Conservation (phyloP, 2,113 vertebrate species). For the Phycodurus eques region DNA sequence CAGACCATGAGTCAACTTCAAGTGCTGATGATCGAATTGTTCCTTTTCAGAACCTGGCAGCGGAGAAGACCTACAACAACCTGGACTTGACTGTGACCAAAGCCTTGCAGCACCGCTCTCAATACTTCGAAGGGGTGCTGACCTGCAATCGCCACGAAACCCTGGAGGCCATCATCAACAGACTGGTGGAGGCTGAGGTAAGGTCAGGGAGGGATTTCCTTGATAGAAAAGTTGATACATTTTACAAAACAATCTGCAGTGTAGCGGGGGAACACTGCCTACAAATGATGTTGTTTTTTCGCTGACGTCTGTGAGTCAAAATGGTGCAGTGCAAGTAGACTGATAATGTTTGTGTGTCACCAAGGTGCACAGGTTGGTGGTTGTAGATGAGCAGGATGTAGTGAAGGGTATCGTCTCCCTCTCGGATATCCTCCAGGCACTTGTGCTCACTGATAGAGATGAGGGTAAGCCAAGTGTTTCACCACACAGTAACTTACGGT, state of each 20-base stretch:
- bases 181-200: slow-evolving; percentile 96
- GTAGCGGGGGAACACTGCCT: too few species aligned
- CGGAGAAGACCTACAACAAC: slow-evolving; percentile 98
- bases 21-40: background rate
- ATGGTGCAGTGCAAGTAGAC: background rate
- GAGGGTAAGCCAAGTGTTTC: slow-evolving; percentile 31
- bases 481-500: background rate
- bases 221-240: background rate
- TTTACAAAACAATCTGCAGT: background rate
- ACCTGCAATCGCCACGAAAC: slow-evolving; percentile 90
- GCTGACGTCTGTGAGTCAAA: background rate
- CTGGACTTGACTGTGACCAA: slow-evolving; percentile 94
- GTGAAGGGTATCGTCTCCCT: slow-evolving; percentile 95
- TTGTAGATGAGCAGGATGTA: slow-evolving; percentile 90
- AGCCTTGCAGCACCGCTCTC: slow-evolving; percentile 91
- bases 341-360: background rate
- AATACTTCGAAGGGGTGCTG: slow-evolving; percentile 95
- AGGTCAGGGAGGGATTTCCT: background rate
- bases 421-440: slow-evolving; percentile 92
- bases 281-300: background rate
- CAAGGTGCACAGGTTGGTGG: slow-evolving; percentile 93
- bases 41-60: slow-evolving; percentile 85
- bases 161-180: slow-evolving; percentile 90
- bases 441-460: slow-evolving; percentile 82
- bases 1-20: background rate